Conservation (phyloP, 2,797 vertebrate genomes). For the Scolopax rusticola region DNA sequence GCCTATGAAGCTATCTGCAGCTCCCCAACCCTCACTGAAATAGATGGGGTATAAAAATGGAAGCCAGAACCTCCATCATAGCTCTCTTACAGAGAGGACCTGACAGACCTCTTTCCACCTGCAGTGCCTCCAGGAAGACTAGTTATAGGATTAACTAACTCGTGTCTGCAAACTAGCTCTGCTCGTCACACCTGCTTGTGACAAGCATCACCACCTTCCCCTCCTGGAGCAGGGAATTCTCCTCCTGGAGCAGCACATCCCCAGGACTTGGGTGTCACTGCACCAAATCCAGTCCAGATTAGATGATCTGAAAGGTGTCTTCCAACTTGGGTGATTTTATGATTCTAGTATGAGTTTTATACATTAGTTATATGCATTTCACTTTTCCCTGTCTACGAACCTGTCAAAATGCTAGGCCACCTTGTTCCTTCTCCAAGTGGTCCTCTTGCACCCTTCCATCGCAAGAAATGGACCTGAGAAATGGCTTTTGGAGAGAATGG, state of each 20-base stretch:
- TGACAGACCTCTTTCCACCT: background rate
- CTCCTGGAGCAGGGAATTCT: rapidly evolving
- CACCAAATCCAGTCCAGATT: background rate
- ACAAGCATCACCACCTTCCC: background rate
- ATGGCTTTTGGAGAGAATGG: background rate
- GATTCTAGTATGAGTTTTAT: background rate
- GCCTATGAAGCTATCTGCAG: background rate
- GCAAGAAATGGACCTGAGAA: background rate
- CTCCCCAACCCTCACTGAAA: background rate
- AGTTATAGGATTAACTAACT: background rate
- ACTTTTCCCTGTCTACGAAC: background rate
- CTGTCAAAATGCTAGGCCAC: background rate
- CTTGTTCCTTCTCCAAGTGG: background rate
- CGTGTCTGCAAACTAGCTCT: background rate
- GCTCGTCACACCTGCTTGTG: background rate
- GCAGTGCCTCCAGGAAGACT: background rate
- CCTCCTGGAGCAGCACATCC: background rate
- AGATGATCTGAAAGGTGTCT: too few relatives aligned
- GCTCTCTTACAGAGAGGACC: background rate
- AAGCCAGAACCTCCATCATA: background rate
- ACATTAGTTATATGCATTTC: too few relatives aligned
- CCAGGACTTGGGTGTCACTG: background rate
- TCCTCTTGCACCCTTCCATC: background rate
- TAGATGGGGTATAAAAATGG: background rate
- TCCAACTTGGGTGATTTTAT: too few relatives aligned